These are phyloP conservation scores for Macrocentrus cingulum DNA, from an alignment of 1,140 invertebrate species.

Conservation along the genomic window DNA sequence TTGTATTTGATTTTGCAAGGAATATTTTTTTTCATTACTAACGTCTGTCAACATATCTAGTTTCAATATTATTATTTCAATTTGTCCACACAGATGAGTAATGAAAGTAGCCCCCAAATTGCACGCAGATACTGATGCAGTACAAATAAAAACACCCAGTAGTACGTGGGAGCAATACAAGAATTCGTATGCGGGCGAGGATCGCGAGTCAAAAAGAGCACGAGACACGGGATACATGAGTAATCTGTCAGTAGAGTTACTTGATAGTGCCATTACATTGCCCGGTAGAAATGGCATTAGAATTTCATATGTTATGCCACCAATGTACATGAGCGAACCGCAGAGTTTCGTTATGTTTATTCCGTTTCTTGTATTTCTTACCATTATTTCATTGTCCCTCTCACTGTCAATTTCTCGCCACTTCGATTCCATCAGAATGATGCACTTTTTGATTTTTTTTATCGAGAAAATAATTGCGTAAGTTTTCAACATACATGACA, in stretches of 20 bases:
- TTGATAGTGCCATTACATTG: slow-evolving; percentile 21
- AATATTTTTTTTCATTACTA: background rate
- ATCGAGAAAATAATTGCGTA: slow-evolving; percentile 13
- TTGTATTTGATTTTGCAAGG: background rate
- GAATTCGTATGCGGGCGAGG: slow-evolving; percentile 31
- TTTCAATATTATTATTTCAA: slow-evolving; percentile 24
- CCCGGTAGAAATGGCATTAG: slow-evolving; percentile 32
- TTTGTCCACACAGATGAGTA: slow-evolving; percentile 31
- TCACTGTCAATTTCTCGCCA: slow-evolving; percentile 12
- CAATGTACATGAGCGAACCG: slow-evolving; percentile 29
- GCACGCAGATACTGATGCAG: slow-evolving; percentile 16
- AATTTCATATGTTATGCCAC: slow-evolving; percentile 29
- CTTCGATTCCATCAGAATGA: slow-evolving; percentile 22
- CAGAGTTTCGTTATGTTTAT: slow-evolving; percentile 25
- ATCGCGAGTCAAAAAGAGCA: slow-evolving; percentile 24
- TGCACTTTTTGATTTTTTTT: slow-evolving; percentile 9
- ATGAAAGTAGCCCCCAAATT: slow-evolving; percentile 29
- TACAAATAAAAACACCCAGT: slow-evolving; percentile 26
- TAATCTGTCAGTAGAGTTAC: slow-evolving; percentile 29
- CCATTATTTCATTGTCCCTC: slow-evolving; percentile 24
- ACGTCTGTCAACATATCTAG: slow-evolving; percentile 8
- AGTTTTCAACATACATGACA: slow-evolving; percentile 21
- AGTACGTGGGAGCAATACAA: slow-evolving; percentile 29
- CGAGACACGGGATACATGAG: slow-evolving; percentile 27
- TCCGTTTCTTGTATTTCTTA: slow-evolving; percentile 23